phyloP scores from a whole-genome alignment of 2,797 vertebrate species.

The Artibeus jamaicensis region DNA sequence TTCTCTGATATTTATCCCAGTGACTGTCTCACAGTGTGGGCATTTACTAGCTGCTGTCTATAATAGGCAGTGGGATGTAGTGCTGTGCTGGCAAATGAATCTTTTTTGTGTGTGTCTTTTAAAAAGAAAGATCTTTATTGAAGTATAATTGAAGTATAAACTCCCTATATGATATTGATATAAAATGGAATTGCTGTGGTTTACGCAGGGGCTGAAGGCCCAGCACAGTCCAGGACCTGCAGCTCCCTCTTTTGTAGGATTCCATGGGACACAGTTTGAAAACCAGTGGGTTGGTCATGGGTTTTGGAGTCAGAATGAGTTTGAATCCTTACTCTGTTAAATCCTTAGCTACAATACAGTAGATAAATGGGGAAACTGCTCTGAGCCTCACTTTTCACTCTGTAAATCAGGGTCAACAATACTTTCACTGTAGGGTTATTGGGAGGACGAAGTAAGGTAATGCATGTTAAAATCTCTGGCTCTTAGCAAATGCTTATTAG shows the following conservation, averaged over 20 bases:
- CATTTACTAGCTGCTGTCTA: not conserved
- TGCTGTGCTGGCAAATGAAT: not conserved
- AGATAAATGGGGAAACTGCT: not conserved
- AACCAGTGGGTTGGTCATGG: not conserved
- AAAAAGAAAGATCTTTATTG: not conserved
- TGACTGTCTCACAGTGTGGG: not conserved
- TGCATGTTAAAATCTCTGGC: not conserved
- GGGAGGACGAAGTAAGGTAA: not conserved
- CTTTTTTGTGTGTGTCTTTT: not conserved
- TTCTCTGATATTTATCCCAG: not conserved
- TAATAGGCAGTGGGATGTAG: not conserved
- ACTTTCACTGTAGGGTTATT: not conserved
- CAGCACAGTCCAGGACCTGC: not conserved
- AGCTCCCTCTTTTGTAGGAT: not conserved
- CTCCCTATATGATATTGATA: not conserved
- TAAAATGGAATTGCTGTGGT: not conserved
- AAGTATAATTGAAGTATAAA: not conserved
- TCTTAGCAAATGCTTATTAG: not conserved
- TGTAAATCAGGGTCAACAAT: not conserved
- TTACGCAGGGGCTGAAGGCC: not conserved
- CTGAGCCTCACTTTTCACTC: not conserved
- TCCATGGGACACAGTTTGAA: not conserved
- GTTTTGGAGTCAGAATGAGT: not conserved
- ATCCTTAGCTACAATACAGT: not conserved
- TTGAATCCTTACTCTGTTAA: not conserved